phyloP scores from a whole-genome alignment of 2,797 vertebrate genomes.

The Halcyon chelicuti region DNA sequence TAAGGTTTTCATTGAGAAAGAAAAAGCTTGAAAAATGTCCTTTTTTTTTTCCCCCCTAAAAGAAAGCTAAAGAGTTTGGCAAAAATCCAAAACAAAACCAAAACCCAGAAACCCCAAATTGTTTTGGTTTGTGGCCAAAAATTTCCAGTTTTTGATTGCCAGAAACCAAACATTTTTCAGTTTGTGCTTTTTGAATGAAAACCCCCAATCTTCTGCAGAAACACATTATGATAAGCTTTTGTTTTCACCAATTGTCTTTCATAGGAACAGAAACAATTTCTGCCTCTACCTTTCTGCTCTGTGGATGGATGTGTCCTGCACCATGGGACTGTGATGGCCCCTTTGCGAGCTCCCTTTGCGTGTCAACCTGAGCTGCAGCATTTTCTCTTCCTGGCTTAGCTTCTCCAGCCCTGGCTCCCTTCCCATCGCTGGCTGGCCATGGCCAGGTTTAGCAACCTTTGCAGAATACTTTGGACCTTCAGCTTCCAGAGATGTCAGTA shows the following conservation, averaged over 20 bases:
- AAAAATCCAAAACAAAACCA: constrained; percentile 43
- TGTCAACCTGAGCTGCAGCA: neutral
- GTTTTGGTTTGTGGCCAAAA: constrained; percentile 51
- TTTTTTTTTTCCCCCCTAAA: neutral
- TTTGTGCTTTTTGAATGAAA: constrained; percentile 38
- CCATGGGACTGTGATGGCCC: neutral
- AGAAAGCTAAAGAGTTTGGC: constrained; percentile 32
- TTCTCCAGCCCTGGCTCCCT: neutral
- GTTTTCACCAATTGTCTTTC: neutral
- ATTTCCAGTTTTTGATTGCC: constrained; percentile 59
- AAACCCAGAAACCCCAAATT: constrained; percentile 55
- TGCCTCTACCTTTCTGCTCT: neutral
- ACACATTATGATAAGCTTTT: neutral
- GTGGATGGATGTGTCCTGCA: neutral
- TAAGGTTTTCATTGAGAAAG: constrained; percentile 57
- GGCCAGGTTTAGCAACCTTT: neutral
- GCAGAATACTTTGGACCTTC: neutral
- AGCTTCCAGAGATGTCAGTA: neutral
- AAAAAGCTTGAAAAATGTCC: constrained; percentile 59
- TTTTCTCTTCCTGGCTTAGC: neutral
- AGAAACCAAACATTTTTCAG: constrained; percentile 48
- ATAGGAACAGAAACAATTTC: neutral
- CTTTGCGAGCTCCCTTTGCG: neutral
- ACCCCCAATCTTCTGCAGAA: neutral
- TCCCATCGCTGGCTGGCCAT: neutral